Conservation (phyloP, 2,113 vertebrate species). For the Pandion haliaetus region DNA sequence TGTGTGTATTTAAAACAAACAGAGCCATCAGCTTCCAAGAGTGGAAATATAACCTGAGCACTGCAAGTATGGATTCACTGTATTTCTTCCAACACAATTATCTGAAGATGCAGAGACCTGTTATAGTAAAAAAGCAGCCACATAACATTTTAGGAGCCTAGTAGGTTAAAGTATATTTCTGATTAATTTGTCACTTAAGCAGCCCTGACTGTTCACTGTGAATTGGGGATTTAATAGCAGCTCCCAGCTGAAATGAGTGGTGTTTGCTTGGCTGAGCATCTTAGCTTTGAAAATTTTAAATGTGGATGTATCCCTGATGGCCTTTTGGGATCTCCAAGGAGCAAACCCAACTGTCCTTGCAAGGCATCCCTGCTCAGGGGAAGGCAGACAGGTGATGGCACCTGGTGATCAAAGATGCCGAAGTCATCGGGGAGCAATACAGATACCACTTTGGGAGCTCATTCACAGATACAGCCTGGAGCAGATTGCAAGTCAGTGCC, state of each 20-base stretch:
- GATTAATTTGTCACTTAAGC: constrained; percentile 26
- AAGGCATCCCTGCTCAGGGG: background rate
- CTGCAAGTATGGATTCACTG: background rate
- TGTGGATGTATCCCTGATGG: background rate
- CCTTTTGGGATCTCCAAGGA: constrained; percentile 19
- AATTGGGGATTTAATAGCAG: constrained; percentile 26
- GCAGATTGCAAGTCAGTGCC: constrained; percentile 53
- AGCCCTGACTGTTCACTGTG: constrained; percentile 20
- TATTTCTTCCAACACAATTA: background rate
- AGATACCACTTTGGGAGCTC: constrained; percentile 32
- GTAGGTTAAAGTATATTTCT: background rate
- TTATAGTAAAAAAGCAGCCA: background rate
- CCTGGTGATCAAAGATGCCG: constrained; percentile 48
- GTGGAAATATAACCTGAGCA: background rate
- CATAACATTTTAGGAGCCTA: background rate
- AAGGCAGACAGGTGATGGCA: constrained; percentile 41
- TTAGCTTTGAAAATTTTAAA: constrained; percentile 9
- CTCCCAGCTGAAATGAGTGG: constrained; percentile 27
- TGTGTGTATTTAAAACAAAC: background rate
- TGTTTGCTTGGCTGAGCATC: constrained; percentile 28
- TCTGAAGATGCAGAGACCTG: background rate
- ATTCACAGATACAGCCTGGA: constrained; percentile 30
- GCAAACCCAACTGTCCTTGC: constrained; percentile 9
- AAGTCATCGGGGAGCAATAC: constrained; percentile 19
- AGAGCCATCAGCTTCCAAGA: background rate